Evolutionary conservation across 2,113 vertebrate genomes (phyloP).

Genomic region (Eira barbara): DNA sequence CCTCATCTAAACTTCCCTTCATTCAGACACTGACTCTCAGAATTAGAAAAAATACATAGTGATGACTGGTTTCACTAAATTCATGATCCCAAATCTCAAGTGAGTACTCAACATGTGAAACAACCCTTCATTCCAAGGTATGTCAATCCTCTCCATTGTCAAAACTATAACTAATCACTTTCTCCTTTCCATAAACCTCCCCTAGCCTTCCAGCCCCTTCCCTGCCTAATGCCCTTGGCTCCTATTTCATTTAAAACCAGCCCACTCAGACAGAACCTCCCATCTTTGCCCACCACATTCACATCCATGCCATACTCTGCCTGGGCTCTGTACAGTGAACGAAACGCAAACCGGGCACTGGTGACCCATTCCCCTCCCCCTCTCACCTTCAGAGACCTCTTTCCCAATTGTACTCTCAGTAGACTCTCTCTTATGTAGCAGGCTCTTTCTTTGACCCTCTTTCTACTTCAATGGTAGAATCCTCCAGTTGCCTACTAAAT

Average conservation of each 20-base stretch:
- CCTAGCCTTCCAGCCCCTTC: neutral
- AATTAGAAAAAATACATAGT: neutral
- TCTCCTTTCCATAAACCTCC: neutral
- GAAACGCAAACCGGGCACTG: neutral
- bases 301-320: neutral
- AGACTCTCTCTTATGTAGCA: neutral
- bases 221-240: neutral
- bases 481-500: neutral
- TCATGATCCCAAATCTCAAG: neutral
- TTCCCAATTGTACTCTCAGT: neutral
- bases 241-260: neutral
- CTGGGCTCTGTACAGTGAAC: neutral
- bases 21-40: neutral
- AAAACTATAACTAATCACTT: neutral
- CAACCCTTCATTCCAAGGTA: neutral
- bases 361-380: neutral
- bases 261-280: neutral
- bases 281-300: neutral
- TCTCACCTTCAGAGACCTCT: neutral
- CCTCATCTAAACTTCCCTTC: neutral
- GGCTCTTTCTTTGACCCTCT: neutral
- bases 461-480: neutral
- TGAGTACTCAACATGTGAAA: neutral
- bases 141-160: neutral
- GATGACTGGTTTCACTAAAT: neutral